Conservation (phyloP, 2,888 invertebrate genomes). For the Apodemia zela region DNA sequence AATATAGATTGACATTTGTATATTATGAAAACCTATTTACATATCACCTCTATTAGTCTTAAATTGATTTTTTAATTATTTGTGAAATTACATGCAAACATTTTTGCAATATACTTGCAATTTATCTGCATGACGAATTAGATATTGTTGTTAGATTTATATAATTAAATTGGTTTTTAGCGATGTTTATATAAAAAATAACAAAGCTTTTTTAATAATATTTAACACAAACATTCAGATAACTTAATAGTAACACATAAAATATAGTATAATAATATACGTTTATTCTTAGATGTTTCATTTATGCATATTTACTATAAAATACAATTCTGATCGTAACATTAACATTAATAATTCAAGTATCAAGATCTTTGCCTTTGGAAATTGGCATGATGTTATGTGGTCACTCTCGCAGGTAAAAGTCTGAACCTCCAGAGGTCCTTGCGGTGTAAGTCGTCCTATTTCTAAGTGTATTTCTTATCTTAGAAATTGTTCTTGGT, state of each 20-base stretch:
- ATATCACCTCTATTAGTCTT: too few species aligned
- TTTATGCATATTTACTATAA: not conserved
- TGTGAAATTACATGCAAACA: not conserved
- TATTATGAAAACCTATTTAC: not conserved
- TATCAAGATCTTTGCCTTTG: too few species aligned
- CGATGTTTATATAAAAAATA: slow-evolving; percentile 29
- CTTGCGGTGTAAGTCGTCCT: too few species aligned
- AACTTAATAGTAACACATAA: slow-evolving; percentile 9
- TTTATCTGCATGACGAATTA: not conserved
- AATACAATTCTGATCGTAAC: not conserved
- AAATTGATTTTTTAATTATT: not conserved
- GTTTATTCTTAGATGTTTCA: not conserved
- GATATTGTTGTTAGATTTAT: not conserved
- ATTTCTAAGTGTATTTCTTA: not conserved
- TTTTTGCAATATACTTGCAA: not conserved
- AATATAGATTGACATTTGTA: not conserved
- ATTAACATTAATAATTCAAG: too few species aligned
- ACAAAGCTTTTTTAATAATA: not conserved
- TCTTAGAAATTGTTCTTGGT: not conserved
- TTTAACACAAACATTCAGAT: slow-evolving; percentile 2
- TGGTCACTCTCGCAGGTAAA: too few species aligned
- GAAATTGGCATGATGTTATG: too few species aligned
- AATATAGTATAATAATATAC: not conserved
- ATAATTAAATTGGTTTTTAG: not conserved
- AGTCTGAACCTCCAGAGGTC: too few species aligned